These are phyloP conservation scores for Axinella damicornis DNA, from an alignment of 37 sponge, comb jelly and placozoan species.

Conservation along the genomic window DNA sequence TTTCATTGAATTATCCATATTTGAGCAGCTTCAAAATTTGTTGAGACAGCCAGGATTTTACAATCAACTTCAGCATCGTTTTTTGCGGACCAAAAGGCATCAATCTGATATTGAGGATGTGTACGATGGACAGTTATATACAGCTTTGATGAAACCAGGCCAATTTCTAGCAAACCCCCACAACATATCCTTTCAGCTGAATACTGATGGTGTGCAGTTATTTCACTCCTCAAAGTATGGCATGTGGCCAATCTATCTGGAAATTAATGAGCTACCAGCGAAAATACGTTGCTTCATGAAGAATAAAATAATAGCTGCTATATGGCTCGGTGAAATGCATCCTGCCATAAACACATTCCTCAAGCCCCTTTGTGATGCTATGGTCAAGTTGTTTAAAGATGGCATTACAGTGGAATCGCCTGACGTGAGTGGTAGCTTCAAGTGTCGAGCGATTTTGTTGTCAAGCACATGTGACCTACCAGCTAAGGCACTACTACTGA, in stretches of 20 bases:
- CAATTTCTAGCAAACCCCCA: not conserved
- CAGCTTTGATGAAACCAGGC: not conserved
- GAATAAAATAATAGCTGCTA: conserved; percentile 19
- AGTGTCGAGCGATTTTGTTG: not conserved
- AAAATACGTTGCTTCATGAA: not conserved
- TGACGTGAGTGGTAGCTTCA: not conserved
- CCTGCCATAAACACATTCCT: conserved; percentile 17
- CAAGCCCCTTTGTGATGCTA: not conserved
- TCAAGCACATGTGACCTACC: conserved; percentile 33
- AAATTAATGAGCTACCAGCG: conserved; percentile 20
- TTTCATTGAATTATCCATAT: no score
- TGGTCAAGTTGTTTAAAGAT: not conserved
- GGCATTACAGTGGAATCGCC: conserved; percentile 1
- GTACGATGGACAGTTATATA: conserved; percentile 14
- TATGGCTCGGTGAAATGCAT: conserved; percentile 6
- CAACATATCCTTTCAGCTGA: conserved; percentile 16
- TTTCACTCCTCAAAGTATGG: conserved; percentile 4
- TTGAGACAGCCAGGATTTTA: not conserved
- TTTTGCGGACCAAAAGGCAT: not conserved
- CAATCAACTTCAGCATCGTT: not conserved
- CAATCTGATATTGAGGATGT: not conserved
- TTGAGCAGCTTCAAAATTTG: not conserved
- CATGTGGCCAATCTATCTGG: conserved; percentile 33
- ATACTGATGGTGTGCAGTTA: conserved; percentile 37
- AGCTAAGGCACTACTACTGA: conserved; percentile 9